phyloP scores from a whole-genome alignment of 1,140 invertebrate species.

The Aphaenogaster rudis region DNA sequence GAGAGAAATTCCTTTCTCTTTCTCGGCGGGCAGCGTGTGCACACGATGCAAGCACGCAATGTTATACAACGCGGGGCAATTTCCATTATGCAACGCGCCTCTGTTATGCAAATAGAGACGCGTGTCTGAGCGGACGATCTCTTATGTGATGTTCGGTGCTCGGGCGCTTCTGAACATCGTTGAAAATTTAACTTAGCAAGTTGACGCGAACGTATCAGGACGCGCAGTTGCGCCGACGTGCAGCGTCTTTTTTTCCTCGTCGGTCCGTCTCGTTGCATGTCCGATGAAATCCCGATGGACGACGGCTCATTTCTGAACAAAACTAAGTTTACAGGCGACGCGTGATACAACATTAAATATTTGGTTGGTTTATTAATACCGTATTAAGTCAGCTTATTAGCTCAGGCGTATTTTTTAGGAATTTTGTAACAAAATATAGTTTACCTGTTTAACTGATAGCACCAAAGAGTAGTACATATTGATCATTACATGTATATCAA shows the following conservation, averaged over 20 bases:
- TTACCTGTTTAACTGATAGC: background rate
- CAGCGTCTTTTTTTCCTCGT: slow-evolving; percentile 21
- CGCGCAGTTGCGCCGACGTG: background rate
- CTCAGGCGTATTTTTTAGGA: background rate
- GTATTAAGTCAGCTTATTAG: background rate
- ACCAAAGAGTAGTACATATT: background rate
- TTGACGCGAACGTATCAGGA: slow-evolving; percentile 35
- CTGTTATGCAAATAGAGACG: slow-evolving; percentile 78
- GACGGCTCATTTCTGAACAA: background rate
- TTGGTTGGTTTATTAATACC: slow-evolving; percentile 7
- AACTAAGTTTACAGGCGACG: slow-evolving; percentile 1
- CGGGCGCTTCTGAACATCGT: slow-evolving; percentile 46
- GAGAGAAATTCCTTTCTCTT: slow-evolving; percentile 76
- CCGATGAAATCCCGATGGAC: slow-evolving; percentile 75
- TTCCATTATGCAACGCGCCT: slow-evolving; percentile 73
- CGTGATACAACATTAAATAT: slow-evolving; percentile 22
- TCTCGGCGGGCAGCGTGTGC: slow-evolving; percentile 43
- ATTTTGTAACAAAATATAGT: background rate
- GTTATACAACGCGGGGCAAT: slow-evolving; percentile 68
- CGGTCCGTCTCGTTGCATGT: slow-evolving; percentile 67
- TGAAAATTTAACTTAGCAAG: slow-evolving; percentile 30
- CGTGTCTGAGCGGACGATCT: slow-evolving; percentile 65
- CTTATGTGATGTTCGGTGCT: slow-evolving; percentile 69
- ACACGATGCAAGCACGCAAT: slow-evolving; percentile 60
- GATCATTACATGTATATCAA: background rate